Evolutionary conservation across 2,888 invertebrate genomes (phyloP), one percentile per base, ranked within the genome.

Genomic region (Drosophila dives): DNA sequence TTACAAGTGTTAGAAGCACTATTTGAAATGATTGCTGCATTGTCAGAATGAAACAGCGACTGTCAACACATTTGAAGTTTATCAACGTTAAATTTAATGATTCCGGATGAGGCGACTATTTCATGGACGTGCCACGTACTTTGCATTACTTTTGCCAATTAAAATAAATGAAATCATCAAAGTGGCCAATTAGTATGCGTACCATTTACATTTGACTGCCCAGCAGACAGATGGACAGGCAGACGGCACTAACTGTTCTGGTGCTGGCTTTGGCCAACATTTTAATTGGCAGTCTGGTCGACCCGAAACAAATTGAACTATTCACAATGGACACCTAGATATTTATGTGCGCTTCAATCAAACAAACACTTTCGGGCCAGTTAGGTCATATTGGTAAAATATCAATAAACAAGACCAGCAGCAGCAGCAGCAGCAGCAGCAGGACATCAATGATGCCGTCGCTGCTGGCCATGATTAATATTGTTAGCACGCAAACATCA

Each of bases 401-500:
- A 23, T 45, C 23, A 45, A 45, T 23, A 58, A 23, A 8, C 45
- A 75, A 67, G 53, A 50, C 45, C 23, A 49, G 63, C 65, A 80
- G 78, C 23, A 38, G 38, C 26, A 38, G 38, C 15, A 38, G 38
- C 23, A 49, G 63, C 65, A 80, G 78, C 23, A 38, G 38, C 29
- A 38, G 38, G 55, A 55, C 55, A 55, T 55, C 26, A 33, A 40
- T 38, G 75, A 80, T 72, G 70, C 67, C 65, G 64, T 61, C 50
- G 40, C 12, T 33, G 33, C 34, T 20, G 49, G 64, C 40, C 63
- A 73, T 89, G 86, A 89, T 87, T 86, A 87, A 87, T 87, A 78
- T 77, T 64, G 63, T 71, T 71, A 83, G 72, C 87, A 89, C 87
- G 89, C 86, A 84, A 89, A 63, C 64, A 71, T 62, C 72, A 72